Evolutionary conservation across 1,140 invertebrate species (phyloP).

Genomic region (Drosophila sproati): DNA sequence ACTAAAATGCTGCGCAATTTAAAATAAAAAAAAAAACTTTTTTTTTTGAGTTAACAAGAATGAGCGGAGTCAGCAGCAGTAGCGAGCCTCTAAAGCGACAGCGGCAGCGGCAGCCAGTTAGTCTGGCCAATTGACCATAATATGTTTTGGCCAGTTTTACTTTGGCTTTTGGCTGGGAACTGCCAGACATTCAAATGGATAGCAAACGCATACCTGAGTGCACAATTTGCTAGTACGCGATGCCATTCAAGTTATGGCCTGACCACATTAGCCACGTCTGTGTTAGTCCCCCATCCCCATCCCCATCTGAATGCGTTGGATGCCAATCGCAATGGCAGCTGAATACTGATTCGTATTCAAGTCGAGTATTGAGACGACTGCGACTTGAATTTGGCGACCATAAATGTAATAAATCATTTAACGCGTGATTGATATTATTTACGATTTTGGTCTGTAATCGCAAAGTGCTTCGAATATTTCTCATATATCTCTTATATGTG

Average conservation of each 20-base stretch:
- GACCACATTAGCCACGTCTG: constrained; percentile 62
- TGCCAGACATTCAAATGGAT: constrained; percentile 51
- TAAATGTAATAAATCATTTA: constrained; percentile 81
- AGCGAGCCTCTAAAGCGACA: constrained; percentile 6
- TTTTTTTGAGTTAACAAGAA: constrained; percentile 64
- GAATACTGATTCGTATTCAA: constrained; percentile 69
- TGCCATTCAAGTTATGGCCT: constrained; percentile 62
- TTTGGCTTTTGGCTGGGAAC: constrained; percentile 35
- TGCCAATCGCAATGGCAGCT: constrained; percentile 15
- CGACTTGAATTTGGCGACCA: constrained; percentile 68
- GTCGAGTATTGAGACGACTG: constrained; percentile 59
- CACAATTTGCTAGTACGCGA: constrained; percentile 7
- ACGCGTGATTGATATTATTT: constrained; percentile 74
- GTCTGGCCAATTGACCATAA: constrained; percentile 53
- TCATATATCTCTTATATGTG: constrained; percentile 18
- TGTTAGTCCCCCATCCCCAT: background rate
- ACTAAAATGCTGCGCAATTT: constrained; percentile 46
- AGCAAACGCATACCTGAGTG: background rate
- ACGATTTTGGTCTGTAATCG: constrained; percentile 35
- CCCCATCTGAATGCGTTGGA: background rate
- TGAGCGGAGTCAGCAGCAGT: constrained; percentile 56
- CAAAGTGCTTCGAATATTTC: constrained; percentile 30
- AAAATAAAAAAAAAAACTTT: constrained; percentile 13
- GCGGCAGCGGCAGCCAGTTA: constrained; percentile 17
- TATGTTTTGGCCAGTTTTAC: constrained; percentile 52